A percentile compares a stretch with the other conserved stretches of the same genome.
Conservation (phyloP, 2,113 vertebrate genomes). For the Lepus europaeus region DNA sequence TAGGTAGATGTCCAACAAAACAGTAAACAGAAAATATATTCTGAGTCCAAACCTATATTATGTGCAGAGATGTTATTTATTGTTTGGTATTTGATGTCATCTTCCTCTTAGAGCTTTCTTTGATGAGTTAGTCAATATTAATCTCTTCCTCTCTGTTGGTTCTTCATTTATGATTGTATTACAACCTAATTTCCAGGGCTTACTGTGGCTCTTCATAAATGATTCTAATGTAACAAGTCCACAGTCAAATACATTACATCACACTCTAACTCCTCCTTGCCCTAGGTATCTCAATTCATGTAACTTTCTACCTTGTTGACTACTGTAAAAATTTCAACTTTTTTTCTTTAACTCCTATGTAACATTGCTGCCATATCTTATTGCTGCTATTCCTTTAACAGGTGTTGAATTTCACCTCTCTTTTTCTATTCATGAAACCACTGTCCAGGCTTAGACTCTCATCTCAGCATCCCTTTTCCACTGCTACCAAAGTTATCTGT, state of each 20-base stretch:
- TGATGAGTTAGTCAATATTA: not conserved
- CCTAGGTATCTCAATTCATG: not conserved
- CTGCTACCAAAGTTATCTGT: not conserved
- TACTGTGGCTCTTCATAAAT: not conserved
- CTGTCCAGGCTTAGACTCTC: not conserved
- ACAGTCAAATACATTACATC: not conserved
- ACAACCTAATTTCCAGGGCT: not conserved
- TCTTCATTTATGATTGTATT: not conserved
- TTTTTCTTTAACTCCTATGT: not conserved
- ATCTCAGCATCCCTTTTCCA: not conserved
- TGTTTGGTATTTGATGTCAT: not conserved
- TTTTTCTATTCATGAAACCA: not conserved
- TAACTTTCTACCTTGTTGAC: not conserved
- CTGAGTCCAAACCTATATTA: not conserved
- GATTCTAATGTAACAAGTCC: not conserved
- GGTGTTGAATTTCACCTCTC: not conserved
- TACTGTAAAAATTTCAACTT: not conserved
- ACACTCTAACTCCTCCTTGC: not conserved
- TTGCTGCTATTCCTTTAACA: not conserved
- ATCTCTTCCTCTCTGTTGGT: not conserved
- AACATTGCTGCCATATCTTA: not conserved
- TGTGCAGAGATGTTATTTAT: not conserved
- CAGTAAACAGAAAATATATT: not conserved
- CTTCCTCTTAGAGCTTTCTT: not conserved
- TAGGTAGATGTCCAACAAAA: not conserved